Evolutionary conservation across 2,797 vertebrate genomes (phyloP).

Genomic region (Bovichtus variegatus): DNA sequence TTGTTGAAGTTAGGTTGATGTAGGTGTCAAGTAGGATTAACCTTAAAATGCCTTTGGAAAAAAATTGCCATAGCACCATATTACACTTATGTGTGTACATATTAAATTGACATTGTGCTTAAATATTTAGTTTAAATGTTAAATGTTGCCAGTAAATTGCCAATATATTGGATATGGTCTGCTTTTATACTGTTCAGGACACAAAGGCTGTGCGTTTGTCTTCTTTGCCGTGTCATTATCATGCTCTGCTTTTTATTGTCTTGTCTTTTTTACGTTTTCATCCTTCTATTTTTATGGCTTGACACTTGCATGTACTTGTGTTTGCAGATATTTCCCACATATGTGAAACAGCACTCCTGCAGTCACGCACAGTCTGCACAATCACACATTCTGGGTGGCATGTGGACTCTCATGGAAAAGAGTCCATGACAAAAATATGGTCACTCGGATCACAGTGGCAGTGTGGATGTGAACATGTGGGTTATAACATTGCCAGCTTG

Average conservation of each 20-base stretch:
- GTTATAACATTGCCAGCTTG: too few species aligned
- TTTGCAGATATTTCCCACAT: not conserved
- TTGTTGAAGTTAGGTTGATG: conserved; percentile 25
- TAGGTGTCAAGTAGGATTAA: conserved; percentile 32
- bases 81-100: conserved; percentile 4
- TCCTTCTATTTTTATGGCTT: not conserved
- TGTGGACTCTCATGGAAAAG: not conserved
- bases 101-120: not conserved
- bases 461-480: not conserved
- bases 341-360: not conserved
- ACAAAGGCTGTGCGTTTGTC: not conserved
- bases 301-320: not conserved
- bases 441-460: not conserved
- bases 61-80: not conserved
- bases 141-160: too few species aligned
- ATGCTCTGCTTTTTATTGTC: not conserved
- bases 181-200: not conserved
- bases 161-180: conserved; percentile 7
- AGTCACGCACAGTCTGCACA: not conserved
- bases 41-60: not conserved
- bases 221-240: not conserved
- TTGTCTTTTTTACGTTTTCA: not conserved
- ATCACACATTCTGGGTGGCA: not conserved
- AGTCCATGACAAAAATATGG: not conserved
- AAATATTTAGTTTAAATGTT: too few species aligned